phyloP scores from a whole-genome alignment of 2,888 invertebrate genomes.

The Parascotia fuliginaria region DNA sequence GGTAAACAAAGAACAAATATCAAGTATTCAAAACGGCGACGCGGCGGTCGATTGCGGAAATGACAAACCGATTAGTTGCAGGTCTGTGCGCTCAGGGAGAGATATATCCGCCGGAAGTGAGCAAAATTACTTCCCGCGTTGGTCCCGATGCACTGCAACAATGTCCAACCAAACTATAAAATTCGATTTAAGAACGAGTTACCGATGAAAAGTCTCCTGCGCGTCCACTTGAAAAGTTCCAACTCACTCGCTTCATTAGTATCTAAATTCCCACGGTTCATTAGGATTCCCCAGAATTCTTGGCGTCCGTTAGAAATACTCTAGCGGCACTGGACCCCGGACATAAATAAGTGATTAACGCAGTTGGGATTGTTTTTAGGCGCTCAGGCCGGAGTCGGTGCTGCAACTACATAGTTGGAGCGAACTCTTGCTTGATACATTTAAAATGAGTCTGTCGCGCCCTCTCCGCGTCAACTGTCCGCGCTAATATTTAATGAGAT shows the following conservation, averaged over 20 bases:
- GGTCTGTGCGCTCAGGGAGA: constrained; percentile 68
- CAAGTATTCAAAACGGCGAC: constrained; percentile 70
- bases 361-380: constrained; percentile 83
- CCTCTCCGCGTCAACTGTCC: constrained; percentile 41
- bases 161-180: constrained; percentile 63
- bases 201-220: constrained; percentile 53
- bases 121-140: constrained; percentile 75
- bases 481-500: constrained; percentile 68
- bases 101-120: constrained; percentile 79
- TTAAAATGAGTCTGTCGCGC: constrained; percentile 71
- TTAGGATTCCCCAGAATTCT: constrained; percentile 79
- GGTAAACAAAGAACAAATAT: constrained; percentile 64
- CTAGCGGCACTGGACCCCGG: constrained; percentile 72
- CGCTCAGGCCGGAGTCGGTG: constrained; percentile 49
- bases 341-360: constrained; percentile 85
- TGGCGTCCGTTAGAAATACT: constrained; percentile 81
- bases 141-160: constrained; percentile 67
- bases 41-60: constrained; percentile 78
- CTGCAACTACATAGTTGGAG: constrained; percentile 64
- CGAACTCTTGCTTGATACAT: constrained; percentile 79
- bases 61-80: constrained; percentile 82
- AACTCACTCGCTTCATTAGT: constrained; percentile 74
- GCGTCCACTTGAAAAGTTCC: constrained; percentile 51
- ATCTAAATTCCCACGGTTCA: constrained; percentile 83
- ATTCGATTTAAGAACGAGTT: constrained; percentile 66